These are phyloP conservation scores for Botia kubotai DNA, from an alignment of 2,797 vertebrate species.

Conservation along the genomic window DNA sequence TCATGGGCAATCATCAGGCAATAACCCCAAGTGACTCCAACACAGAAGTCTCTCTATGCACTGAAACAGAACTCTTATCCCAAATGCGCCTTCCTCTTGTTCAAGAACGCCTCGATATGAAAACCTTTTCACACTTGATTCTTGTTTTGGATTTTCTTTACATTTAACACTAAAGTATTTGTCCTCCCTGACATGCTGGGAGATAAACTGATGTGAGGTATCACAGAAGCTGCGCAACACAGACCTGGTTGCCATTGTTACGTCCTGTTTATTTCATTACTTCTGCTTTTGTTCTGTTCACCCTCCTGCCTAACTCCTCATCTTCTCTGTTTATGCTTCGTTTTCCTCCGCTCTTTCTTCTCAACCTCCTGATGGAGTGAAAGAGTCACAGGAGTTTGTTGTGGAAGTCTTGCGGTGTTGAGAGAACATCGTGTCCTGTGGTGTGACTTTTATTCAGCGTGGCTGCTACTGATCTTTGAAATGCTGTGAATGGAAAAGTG, in stretches of 20 bases:
- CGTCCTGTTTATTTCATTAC: constrained; percentile 19
- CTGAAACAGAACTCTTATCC: constrained; percentile 71
- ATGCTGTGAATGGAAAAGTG: constrained; percentile 76
- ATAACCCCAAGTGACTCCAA: constrained; percentile 67
- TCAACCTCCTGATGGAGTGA: constrained; percentile 34
- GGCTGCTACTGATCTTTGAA: constrained; percentile 78
- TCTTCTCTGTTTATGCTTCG: constrained; percentile 41
- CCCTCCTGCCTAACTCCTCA: constrained; percentile 25
- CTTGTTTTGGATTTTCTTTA: constrained; percentile 50
- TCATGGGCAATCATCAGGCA: constrained; percentile 64
- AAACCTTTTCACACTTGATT: constrained; percentile 63
- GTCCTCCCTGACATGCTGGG: constrained; percentile 49
- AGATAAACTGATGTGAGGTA: constrained; percentile 58
- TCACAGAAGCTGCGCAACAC: constrained; percentile 45
- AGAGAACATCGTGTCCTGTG: constrained; percentile 27
- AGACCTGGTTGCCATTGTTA: constrained; percentile 33
- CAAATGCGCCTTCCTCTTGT: constrained; percentile 71
- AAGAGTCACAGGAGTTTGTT: constrained; percentile 28
- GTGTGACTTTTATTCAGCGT: constrained; percentile 65
- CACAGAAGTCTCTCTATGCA: constrained; percentile 78
- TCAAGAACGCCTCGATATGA: constrained; percentile 70
- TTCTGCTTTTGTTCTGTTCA: constrained; percentile 38
- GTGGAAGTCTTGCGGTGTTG: constrained; percentile 25
- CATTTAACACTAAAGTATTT: constrained; percentile 48
- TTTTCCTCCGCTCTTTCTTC: constrained; percentile 27